Base-by-base conservation (phyloP, 2,888 invertebrate genomes). In the Omphaloscelis lunosa region DNA sequence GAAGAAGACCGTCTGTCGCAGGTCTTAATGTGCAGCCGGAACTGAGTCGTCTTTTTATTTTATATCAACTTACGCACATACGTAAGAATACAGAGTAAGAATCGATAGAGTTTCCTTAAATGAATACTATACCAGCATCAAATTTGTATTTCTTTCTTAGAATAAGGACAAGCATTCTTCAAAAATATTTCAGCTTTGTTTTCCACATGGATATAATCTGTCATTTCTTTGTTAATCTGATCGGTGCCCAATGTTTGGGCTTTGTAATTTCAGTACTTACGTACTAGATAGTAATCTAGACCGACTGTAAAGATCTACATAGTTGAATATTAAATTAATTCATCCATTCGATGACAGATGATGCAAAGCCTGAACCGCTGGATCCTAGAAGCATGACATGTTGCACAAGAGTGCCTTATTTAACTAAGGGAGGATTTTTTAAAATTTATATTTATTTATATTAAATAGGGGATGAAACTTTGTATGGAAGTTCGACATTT, bases 1-100 rank as follows among this genome's bases (percentile, higher is more conserved):
- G 90, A 94, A 94, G 94, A 93, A 94, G 80, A 70, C 77, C 74
- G 74, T 75, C 72, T 79, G 82, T 75, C 76, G 79, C 87, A 86
- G 79, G 83, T 83, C 75, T 83, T 81, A 77, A 81, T 77, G 76
- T 72, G 83, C 48, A 63, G 71, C 86, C 85, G 88, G 89, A 83
- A 87, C 86, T 82, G 68, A 71, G 63, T n/a, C 20, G 71, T 81
- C 66, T 67, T 82, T 77, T 83, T 88, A 72, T 87, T 77, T 84
- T 87, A 84, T 84, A 84, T 84, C 74, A 84, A 84, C 86, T 88
- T 81, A 87, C 79, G 77, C 80, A 80, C 78, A 77, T 76, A 82
- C 77, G 67, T 71, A 62, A 71, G 58, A 53, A 66, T 58, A 48
- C 51, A 86, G 88, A 87, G 66, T 63, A 53, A 23, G 51, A 63